Evolutionary conservation across 35 echinoderm and acorn worm genomes (phyloP).

Genomic region (Holothuria glaberrima): DNA sequence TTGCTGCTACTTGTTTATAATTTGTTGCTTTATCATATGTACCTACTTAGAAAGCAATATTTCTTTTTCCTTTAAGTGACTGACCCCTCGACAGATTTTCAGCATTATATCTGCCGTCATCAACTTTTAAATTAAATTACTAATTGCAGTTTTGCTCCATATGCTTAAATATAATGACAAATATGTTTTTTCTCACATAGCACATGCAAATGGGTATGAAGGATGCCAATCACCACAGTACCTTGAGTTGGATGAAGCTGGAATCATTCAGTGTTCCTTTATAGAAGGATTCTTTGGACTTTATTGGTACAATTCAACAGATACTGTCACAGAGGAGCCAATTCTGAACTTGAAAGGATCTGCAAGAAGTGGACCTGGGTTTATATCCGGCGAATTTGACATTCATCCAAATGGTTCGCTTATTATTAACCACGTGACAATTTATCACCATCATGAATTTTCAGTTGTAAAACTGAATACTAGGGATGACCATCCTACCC

Average conservation of each 20-base stretch:
- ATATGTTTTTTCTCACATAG: too few relatives aligned
- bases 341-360: background rate
- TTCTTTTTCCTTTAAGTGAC: too few relatives aligned
- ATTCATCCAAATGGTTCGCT: slow-evolving; percentile 45
- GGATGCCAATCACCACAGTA: background rate
- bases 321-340: background rate
- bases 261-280: background rate
- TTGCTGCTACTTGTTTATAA: too few relatives aligned
- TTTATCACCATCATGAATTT: background rate
- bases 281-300: background rate
- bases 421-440: background rate
- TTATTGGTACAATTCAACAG: slow-evolving; percentile 12
- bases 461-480: background rate
- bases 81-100: too few relatives aligned
- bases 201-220: background rate
- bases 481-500: too few relatives aligned
- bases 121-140: too few relatives aligned
- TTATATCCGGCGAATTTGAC: background rate
- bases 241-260: background rate
- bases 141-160: too few relatives aligned
- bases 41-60: too few relatives aligned
- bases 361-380: background rate
- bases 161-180: too few relatives aligned
- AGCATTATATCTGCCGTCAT: too few relatives aligned
- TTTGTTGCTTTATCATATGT: too few relatives aligned